These are phyloP conservation scores for Pseudochromis fuscus DNA, from an alignment of 2,797 vertebrate genomes.

Conservation along the genomic window DNA sequence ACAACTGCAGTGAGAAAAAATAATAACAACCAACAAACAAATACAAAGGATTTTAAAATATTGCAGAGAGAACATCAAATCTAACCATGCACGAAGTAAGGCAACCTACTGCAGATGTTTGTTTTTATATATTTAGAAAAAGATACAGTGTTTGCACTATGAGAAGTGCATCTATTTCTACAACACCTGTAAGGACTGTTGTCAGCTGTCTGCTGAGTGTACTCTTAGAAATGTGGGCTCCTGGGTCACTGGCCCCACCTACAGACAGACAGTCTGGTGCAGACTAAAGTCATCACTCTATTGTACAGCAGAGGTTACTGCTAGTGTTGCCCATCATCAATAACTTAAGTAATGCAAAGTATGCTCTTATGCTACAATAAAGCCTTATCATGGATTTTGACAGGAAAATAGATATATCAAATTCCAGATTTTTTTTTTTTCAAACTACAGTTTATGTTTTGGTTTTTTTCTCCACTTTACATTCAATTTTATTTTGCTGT, in stretches of 20 bases:
- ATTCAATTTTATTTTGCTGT: slow-evolving; percentile 71
- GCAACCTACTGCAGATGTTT: slow-evolving; percentile 87
- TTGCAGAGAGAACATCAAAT: slow-evolving; percentile 87
- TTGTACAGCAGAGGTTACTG: slow-evolving; percentile 71
- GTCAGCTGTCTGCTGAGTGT: slow-evolving; percentile 74
- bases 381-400: slow-evolving; percentile 76
- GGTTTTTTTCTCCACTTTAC: slow-evolving; percentile 55
- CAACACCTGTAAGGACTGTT: slow-evolving; percentile 74
- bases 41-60: slow-evolving; percentile 81
- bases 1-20: slow-evolving; percentile 64
- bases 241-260: slow-evolving; percentile 31
- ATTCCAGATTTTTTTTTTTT: slow-evolving; percentile 73
- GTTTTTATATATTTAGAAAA: slow-evolving; percentile 74
- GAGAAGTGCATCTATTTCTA: slow-evolving; percentile 80
- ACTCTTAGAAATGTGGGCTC: slow-evolving; percentile 77
- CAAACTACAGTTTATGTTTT: slow-evolving; percentile 58
- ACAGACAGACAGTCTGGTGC: slow-evolving; percentile 67
- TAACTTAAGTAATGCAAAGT: slow-evolving; percentile 81
- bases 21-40: slow-evolving; percentile 70
- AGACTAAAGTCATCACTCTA: slow-evolving; percentile 70
- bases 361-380: slow-evolving; percentile 85
- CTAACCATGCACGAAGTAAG: slow-evolving; percentile 95
- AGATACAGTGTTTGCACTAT: slow-evolving; percentile 71
- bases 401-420: slow-evolving; percentile 84
- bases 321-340: slow-evolving; percentile 57